A percentile compares a stretch with the other conserved stretches of the same genome.
Conservation (phyloP, 2,797 vertebrate species). For the Alca torda region DNA sequence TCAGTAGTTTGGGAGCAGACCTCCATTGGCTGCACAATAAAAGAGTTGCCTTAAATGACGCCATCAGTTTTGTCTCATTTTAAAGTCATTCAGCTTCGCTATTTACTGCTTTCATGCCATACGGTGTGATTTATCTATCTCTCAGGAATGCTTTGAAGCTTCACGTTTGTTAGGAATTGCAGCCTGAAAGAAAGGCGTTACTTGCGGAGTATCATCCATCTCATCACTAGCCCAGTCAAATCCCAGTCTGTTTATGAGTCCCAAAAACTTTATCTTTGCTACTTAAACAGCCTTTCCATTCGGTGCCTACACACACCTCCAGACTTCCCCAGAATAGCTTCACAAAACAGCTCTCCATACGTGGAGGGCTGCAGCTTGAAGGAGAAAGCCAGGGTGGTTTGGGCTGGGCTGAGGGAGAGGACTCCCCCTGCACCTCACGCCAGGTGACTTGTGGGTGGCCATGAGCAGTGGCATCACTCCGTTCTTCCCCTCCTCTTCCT, state of each 20-base stretch:
- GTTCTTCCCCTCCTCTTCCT: background rate
- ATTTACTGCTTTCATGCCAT: background rate
- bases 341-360: background rate
- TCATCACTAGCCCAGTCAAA: background rate
- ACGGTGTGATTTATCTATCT: background rate
- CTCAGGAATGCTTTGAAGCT: background rate
- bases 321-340: background rate
- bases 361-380: background rate
- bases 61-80: background rate
- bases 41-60: background rate
- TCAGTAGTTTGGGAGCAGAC: background rate
- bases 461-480: background rate
- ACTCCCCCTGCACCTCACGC: background rate
- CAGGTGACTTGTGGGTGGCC: background rate
- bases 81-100: background rate
- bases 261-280: background rate
- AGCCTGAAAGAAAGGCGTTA: background rate
- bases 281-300: background rate
- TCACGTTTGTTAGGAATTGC: background rate
- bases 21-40: background rate
- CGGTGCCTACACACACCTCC: fast-evolving
- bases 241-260: background rate
- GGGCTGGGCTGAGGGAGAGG: background rate
- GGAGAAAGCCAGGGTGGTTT: background rate
- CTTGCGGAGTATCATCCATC: background rate